Evolutionary conservation across 2,113 vertebrate species (phyloP).

Genomic region (Cebidichthys violaceus): DNA sequence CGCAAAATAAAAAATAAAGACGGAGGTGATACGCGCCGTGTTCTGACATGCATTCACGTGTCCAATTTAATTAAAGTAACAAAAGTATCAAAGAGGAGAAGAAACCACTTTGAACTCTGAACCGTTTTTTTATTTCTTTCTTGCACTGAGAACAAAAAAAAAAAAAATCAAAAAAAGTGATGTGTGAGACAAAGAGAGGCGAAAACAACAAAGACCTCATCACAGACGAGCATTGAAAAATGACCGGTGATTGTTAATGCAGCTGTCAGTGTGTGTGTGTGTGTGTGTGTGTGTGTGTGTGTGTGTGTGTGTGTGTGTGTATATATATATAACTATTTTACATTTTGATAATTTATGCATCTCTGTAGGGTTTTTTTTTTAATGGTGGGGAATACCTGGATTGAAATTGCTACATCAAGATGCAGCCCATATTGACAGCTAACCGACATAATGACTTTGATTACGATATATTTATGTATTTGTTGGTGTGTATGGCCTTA

Average conservation of each 20-base stretch:
- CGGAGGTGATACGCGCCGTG: neutral
- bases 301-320: too few relatives aligned
- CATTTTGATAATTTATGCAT: neutral
- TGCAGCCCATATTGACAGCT: neutral
- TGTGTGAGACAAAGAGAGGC: constrained; percentile 39
- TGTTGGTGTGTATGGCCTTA: constrained; percentile 1
- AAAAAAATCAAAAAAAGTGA: constrained; percentile 58
- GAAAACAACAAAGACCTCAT: constrained; percentile 48
- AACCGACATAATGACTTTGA: neutral
- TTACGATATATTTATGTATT: neutral
- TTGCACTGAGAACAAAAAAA: constrained; percentile 52
- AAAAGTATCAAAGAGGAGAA: constrained; percentile 13
- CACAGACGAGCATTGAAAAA: constrained; percentile 48
- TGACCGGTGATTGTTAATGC: constrained; percentile 50
- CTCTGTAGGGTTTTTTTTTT: neutral
- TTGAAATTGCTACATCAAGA: neutral
- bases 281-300: too few relatives aligned
- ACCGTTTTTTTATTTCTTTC: constrained; percentile 23
- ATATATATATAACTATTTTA: neutral
- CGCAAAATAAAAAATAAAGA: constrained; percentile 8
- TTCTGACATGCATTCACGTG: constrained; percentile 47
- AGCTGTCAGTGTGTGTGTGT: constrained; percentile 29
- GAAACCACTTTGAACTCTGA: constrained; percentile 65
- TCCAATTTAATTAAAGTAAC: constrained; percentile 47
- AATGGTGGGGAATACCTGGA: neutral